phyloP scores from a whole-genome alignment of 2,888 invertebrate species.

The Mycalesis mineus region DNA sequence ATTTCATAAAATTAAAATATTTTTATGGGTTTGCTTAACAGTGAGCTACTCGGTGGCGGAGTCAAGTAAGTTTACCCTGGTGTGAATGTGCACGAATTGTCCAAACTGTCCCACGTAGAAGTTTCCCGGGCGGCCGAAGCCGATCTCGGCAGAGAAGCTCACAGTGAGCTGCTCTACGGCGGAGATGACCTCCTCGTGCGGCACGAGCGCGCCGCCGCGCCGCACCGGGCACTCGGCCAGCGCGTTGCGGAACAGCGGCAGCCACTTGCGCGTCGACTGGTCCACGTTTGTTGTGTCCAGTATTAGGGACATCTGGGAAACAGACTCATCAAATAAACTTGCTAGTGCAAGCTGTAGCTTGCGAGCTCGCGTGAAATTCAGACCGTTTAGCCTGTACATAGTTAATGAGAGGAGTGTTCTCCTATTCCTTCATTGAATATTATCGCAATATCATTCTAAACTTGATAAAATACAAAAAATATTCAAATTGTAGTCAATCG shows the following conservation, averaged over 20 bases:
- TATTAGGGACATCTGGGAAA: conserved; percentile 81
- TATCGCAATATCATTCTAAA: too few relatives aligned
- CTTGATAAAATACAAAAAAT: too few relatives aligned
- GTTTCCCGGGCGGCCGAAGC: conserved; percentile 75
- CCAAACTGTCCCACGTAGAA: conserved; percentile 87
- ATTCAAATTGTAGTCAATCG: too few relatives aligned
- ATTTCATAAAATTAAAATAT: too few relatives aligned
- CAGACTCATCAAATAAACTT: not conserved
- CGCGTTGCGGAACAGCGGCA: conserved; percentile 86
- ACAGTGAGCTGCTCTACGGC: conserved; percentile 87
- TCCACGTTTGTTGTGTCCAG: conserved; percentile 83
- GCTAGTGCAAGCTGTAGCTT: too few relatives aligned
- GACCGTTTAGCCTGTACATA: too few relatives aligned
- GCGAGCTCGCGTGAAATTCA: too few relatives aligned
- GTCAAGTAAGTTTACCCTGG: conserved; percentile 76
- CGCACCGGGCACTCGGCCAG: conserved; percentile 86
- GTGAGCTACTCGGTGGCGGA: too few relatives aligned
- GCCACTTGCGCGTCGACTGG: conserved; percentile 80
- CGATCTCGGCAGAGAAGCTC: conserved; percentile 79
- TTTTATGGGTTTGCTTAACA: too few relatives aligned
- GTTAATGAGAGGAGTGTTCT: too few relatives aligned
- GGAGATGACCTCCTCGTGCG: conserved; percentile 86
- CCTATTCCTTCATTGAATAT: too few relatives aligned
- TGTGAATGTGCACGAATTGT: conserved; percentile 80
- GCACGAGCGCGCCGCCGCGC: conserved; percentile 74